phyloP scores from a whole-genome alignment of 2,113 vertebrate species.

The Mormyrus iriodes region DNA sequence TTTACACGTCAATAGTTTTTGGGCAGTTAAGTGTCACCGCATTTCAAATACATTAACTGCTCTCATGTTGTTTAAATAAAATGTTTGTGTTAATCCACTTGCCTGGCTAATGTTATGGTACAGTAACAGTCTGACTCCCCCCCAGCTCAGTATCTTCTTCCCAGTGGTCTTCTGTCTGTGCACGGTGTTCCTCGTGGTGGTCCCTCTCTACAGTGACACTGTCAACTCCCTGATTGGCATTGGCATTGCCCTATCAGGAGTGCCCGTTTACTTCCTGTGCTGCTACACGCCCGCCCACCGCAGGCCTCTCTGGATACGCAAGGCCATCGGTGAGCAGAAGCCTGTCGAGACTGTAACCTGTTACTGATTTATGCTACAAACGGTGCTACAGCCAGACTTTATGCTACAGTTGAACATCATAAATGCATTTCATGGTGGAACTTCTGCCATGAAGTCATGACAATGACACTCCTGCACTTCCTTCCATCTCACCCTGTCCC shows the following conservation, averaged over 20 bases:
- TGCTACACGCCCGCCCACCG: constrained; percentile 64
- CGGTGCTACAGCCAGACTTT: not conserved
- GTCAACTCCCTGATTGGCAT: constrained; percentile 82
- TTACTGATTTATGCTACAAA: not conserved
- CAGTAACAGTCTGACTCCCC: not conserved
- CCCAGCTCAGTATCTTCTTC: constrained; percentile 76
- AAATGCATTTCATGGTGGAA: not conserved
- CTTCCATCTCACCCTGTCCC: constrained; percentile 20
- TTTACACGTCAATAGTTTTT: not conserved
- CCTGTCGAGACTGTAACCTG: not conserved
- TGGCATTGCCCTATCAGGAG: constrained; percentile 75
- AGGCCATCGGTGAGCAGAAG: constrained; percentile 62
- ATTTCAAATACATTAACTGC: not conserved
- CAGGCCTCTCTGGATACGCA: constrained; percentile 62
- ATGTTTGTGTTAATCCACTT: not conserved
- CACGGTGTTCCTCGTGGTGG: constrained; percentile 81
- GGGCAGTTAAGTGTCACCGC: not conserved
- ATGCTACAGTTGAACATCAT: not conserved
- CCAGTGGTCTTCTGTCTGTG: constrained; percentile 82
- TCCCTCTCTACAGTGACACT: constrained; percentile 82
- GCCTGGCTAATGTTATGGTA: not conserved
- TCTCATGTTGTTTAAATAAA: not conserved
- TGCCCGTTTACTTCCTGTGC: constrained; percentile 80
- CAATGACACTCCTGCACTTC: not conserved
- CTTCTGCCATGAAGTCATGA: not conserved